phyloP scores from a whole-genome alignment of 2,797 vertebrate species.

The Danio albolineatus region DNA sequence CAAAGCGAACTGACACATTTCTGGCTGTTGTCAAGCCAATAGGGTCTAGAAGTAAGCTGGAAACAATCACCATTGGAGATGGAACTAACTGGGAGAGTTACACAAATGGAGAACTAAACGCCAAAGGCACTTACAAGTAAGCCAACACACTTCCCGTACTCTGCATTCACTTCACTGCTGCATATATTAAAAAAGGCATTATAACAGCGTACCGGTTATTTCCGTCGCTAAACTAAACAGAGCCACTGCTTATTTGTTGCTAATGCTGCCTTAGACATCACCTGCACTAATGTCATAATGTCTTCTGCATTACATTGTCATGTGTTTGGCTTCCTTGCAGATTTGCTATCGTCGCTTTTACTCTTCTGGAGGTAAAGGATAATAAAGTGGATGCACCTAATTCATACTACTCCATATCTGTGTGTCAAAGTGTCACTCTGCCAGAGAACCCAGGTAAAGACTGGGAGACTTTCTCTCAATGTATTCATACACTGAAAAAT shows the following conservation, averaged over 20 bases:
- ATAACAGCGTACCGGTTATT: not conserved
- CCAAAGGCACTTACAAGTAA: conserved; percentile 70
- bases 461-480: not conserved
- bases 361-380: conserved; percentile 16
- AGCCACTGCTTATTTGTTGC: not conserved
- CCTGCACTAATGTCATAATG: not conserved
- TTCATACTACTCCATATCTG: conserved; percentile 61
- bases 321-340: conserved; percentile 62
- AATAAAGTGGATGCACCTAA: rapidly evolving
- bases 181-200: not conserved
- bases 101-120: conserved; percentile 65
- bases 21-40: conserved; percentile 62
- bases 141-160: not conserved
- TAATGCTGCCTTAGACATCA: not conserved
- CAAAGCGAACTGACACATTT: conserved; percentile 9
- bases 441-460: conserved; percentile 66
- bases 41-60: not conserved
- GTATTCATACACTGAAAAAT: no score
- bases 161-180: not conserved
- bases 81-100: conserved; percentile 42
- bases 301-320: not conserved
- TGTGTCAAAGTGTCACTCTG: conserved; percentile 28
- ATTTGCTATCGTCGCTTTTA: conserved; percentile 73
- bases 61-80: conserved; percentile 56
- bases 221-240: conserved; percentile 22